Conservation (phyloP, 2,888 invertebrate genomes). For the Panzeria rudis region DNA sequence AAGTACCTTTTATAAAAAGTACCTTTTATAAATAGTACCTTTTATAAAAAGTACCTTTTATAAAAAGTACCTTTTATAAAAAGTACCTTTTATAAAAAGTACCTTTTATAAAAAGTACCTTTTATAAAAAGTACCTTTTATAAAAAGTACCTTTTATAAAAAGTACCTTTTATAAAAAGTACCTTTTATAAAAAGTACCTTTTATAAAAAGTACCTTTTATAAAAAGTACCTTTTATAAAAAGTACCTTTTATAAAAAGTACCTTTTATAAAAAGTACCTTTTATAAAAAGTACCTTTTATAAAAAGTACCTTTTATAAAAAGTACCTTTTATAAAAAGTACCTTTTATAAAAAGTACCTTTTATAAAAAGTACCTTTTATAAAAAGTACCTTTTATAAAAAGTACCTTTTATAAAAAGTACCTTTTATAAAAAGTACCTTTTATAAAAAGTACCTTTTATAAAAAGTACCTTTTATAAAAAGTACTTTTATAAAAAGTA, state of each 20-base stretch:
- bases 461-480: background rate
- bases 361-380: background rate
- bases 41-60: background rate
- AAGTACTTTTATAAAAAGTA: background rate
- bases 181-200: background rate
- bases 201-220: background rate
- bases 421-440: background rate
- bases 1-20: background rate
- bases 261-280: background rate
- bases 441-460: background rate
- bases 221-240: background rate
- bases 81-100: background rate
- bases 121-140: background rate
- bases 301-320: background rate
- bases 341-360: background rate
- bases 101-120: background rate
- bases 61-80: background rate
- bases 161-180: background rate
- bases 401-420: background rate
- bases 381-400: background rate
- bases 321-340: background rate
- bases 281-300: background rate
- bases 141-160: background rate
- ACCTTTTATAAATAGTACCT: background rate
- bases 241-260: background rate